Base-by-base conservation (phyloP, 2,113 vertebrate species). In the Strix uralensis region DNA sequence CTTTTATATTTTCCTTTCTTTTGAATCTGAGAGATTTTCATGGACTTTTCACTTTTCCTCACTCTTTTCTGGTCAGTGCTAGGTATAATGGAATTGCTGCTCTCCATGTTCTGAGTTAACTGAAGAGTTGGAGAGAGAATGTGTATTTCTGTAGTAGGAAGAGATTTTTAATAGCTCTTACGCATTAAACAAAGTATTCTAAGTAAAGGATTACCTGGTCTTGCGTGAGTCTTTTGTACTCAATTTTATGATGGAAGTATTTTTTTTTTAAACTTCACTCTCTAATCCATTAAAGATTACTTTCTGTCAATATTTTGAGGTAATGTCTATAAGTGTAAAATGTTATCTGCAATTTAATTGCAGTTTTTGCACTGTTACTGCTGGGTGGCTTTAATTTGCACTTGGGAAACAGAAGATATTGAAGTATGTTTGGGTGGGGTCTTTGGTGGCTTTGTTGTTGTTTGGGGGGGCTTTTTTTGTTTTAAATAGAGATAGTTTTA, bases 131-230 rank as follows among this genome's bases (percentile, higher is more conserved):
- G 16, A 78, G 22, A 79, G 10, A 54, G 9, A 52, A 36, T 40
- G 5, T 47, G 0, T 61, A 12, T 65, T 89, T 66, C 10, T 71
- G 5, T 67, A 30, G 6, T 23, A 30, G 20, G 34, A 82, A 51
- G 29, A 54, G 18, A 47, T 52, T 86, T 80, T 81, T 57, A 65
- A 6, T 72, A 74, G 29, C 26, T 85, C 21, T 75, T 36, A 32
- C 0, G 0, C 1, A 3, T 59, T 11, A 78, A 89, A 13, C 7
- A 34, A 71, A 42, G 2, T 72, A 46, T 52, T 63, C 20, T 19
- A 49, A 73, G 36, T 57, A 30, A 61, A 73, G 65, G 15, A 23
- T 81, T 44, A 55, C 17, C 3, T 11, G 2, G 14, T 49, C 34
- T 58, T 15, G 0, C 63, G 11, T 52, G 40, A 72, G 10, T 40